Percentiles rank a stretch among this genome's conserved stretches.
These are phyloP conservation scores for Lasius platythorax DNA, from an alignment of 2,888 invertebrate species.

Conservation along the genomic window DNA sequence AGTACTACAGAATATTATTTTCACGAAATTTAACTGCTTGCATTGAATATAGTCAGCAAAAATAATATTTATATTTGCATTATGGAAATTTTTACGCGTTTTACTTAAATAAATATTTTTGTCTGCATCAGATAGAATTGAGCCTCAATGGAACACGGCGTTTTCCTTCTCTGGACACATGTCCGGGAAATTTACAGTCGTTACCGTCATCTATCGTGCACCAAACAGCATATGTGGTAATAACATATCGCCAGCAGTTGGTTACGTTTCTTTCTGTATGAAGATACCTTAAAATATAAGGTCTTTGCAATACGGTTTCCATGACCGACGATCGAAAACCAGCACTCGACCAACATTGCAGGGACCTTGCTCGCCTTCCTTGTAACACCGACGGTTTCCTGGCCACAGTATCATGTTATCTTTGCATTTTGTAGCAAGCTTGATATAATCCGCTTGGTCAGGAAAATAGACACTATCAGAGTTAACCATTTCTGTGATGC, in stretches of 20 bases:
- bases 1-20: constrained; percentile 15
- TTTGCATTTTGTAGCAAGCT: constrained; percentile 65
- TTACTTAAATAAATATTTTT: constrained; percentile 46
- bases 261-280: constrained; percentile 3
- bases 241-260: constrained; percentile 11
- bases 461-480: constrained; percentile 73
- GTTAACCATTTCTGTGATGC: constrained; percentile 29
- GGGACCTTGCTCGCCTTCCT: constrained; percentile 76
- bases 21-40: constrained; percentile 1
- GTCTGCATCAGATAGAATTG: constrained; percentile 28
- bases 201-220: constrained; percentile 31
- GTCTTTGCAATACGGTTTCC: constrained; percentile 71
- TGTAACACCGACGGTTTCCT: constrained; percentile 73
- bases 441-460: constrained; percentile 75
- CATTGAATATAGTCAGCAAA: not conserved
- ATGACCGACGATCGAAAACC: constrained; percentile 60
- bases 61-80: constrained; percentile 33
- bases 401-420: constrained; percentile 73
- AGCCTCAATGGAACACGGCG: constrained; percentile 8
- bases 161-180: not conserved
- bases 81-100: constrained; percentile 34
- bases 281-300: constrained; percentile 8
- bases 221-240: not conserved
- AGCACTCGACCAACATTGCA: constrained; percentile 75
- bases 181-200: not conserved